Evolutionary conservation across 2,113 vertebrate species (phyloP), one percentile per base, ranked within the genome.

Genomic region (Notarius lentiginosus): DNA sequence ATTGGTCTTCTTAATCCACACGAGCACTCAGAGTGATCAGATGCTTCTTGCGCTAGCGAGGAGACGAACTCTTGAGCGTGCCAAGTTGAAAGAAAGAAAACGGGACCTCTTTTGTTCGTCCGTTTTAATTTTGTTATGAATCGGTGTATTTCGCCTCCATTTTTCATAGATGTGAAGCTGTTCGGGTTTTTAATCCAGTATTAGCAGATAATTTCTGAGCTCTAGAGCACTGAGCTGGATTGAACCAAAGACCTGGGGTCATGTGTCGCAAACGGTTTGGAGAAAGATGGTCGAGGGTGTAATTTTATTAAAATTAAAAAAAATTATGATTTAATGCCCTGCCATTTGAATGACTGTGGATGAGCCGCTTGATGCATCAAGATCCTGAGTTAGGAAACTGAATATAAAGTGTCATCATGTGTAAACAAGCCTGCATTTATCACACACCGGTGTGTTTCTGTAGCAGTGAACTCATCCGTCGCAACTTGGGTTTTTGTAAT

Each of bases 181-280:
- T 88, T 89, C 89, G 86, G 87, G 88, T 92, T 93, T 90, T 88
- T 76, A 60, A 79, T 89, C 68, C 65, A 79, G 55, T 15, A 49
- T 87, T 34, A 87, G 73, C 70, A 70, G 72, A 68, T 83, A 85
- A 90, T 91, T 86, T 76, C 76, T 90, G 87, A 77, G 86, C 90
- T 91, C 84, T 89, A 84, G 87, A 90, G 86, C 85, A 91, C 61
- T 76, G 87, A 90, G 88, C 92, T 91, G 92, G 92, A 92, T 86
- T 92, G 92, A 92, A 95, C 95, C 94, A 95, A 95, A 95, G 94
- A 95, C 92, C 82, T 89, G 86, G 92, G 82, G 51, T 80, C 77
- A 53, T 53, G 49, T 73, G 79, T 84, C 51, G 20, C 58, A 80
- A 41, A 61, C 51, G 18, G 51, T 58, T 73, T 79, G 55, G 7